These are phyloP conservation scores for Pristionchus japonicus DNA, from an alignment of 2,888 invertebrate species.

Conservation along the genomic window DNA sequence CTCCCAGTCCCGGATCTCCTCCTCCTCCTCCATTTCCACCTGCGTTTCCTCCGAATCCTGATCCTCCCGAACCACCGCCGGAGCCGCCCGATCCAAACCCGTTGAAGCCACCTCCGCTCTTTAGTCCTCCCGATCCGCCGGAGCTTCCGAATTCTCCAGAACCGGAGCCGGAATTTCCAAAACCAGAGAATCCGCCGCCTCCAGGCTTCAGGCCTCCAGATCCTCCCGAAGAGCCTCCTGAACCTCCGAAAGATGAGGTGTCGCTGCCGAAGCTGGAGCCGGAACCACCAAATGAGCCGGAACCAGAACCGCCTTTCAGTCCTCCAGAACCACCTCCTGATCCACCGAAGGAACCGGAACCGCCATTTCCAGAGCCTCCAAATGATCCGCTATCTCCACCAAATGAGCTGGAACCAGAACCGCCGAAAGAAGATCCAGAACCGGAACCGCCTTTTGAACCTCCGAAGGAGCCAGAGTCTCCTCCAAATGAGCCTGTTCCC, in stretches of 20 bases:
- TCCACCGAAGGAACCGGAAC: background rate
- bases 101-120: background rate
- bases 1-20: background rate
- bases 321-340: conserved; percentile 22
- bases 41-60: conserved; percentile 10
- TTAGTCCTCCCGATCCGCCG: background rate
- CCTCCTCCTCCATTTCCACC: background rate
- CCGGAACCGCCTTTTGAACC: background rate
- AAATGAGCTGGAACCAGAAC: background rate
- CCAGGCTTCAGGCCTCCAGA: background rate
- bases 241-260: background rate
- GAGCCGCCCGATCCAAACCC: background rate
- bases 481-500: background rate
- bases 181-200: background rate
- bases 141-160: background rate
- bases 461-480: background rate
- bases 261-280: conserved; percentile 12
- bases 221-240: background rate
- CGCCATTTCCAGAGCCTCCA: background rate
- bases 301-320: background rate
- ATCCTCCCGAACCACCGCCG: background rate
- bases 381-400: background rate
- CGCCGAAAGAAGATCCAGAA: background rate
- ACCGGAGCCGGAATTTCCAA: conserved; percentile 32
- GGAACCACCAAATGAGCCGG: conserved; percentile 4